phyloP scores from a whole-genome alignment of 2,113 vertebrate species.

The Tachuris rubrigastra region DNA sequence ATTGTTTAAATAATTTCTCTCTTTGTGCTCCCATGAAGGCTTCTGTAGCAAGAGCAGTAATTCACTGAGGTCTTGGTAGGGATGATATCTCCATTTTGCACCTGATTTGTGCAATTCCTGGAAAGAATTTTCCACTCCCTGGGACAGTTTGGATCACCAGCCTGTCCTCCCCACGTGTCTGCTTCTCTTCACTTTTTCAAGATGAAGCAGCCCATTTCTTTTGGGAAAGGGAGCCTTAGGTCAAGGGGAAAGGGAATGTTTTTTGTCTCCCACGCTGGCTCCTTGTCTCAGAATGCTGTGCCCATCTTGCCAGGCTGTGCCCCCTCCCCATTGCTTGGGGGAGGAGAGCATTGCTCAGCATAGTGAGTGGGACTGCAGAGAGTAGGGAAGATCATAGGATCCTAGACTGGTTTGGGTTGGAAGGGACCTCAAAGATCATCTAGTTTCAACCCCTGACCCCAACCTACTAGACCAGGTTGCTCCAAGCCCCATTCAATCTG shows the following conservation, averaged over 20 bases:
- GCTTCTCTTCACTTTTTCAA: neutral
- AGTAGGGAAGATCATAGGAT: neutral
- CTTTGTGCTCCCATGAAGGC: neutral
- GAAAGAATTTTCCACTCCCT: neutral
- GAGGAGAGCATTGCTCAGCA: neutral
- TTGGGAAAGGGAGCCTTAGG: neutral
- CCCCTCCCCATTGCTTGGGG: neutral
- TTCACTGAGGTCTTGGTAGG: neutral
- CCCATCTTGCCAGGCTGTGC: neutral
- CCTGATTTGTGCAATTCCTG: neutral
- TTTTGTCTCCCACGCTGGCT: neutral
- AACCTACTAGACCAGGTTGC: neutral
- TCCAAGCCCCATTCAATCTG: neutral
- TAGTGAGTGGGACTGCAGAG: neutral
- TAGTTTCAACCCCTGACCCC: neutral
- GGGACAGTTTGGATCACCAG: neutral
- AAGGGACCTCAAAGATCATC: neutral
- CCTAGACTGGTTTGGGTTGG: neutral
- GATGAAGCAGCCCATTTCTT: neutral
- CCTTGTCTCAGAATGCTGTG: neutral
- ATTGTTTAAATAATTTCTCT: neutral
- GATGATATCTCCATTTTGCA: neutral
- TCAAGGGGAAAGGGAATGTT: neutral
- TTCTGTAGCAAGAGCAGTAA: neutral
- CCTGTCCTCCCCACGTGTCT: neutral